phyloP scores from a whole-genome alignment of 1,140 invertebrate genomes.

The Psilanteris sp. region DNA sequence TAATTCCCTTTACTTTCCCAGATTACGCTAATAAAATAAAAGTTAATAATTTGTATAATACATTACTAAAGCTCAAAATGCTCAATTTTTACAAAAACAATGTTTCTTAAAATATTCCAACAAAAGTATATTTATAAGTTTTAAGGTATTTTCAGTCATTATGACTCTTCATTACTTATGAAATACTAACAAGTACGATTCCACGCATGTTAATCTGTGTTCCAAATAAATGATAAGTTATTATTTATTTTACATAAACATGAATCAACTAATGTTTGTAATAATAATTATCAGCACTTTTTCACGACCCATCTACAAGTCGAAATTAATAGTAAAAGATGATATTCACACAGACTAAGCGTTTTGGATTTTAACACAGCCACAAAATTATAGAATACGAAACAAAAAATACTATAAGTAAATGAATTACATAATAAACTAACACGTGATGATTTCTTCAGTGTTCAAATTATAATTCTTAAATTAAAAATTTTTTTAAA shows the following conservation, averaged over 20 bases:
- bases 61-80: too few species aligned
- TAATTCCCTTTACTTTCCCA: too few species aligned
- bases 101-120: too few species aligned
- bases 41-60: too few species aligned
- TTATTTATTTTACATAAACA: slow-evolving; percentile 8
- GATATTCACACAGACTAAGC: slow-evolving; percentile 45
- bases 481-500: slow-evolving; percentile 6
- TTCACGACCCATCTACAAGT: slow-evolving; percentile 3
- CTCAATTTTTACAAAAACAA: too few species aligned
- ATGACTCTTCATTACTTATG: too few species aligned
- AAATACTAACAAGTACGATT: too few species aligned
- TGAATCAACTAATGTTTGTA: slow-evolving; percentile 9
- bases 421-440: slow-evolving; percentile 19
- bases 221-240: slow-evolving; percentile 4
- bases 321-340: slow-evolving; percentile 27
- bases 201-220: slow-evolving; percentile 15
- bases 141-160: too few species aligned
- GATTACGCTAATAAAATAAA: too few species aligned
- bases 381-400: slow-evolving; percentile 47
- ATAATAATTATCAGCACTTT: slow-evolving; percentile 8
- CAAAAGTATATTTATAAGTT: too few species aligned
- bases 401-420: slow-evolving; percentile 49
- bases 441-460: background rate
- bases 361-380: slow-evolving; percentile 56
- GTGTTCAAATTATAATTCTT: too few species aligned